Base-by-base conservation (phyloP, 2,113 vertebrate genomes). In the Dinomys branickii region DNA sequence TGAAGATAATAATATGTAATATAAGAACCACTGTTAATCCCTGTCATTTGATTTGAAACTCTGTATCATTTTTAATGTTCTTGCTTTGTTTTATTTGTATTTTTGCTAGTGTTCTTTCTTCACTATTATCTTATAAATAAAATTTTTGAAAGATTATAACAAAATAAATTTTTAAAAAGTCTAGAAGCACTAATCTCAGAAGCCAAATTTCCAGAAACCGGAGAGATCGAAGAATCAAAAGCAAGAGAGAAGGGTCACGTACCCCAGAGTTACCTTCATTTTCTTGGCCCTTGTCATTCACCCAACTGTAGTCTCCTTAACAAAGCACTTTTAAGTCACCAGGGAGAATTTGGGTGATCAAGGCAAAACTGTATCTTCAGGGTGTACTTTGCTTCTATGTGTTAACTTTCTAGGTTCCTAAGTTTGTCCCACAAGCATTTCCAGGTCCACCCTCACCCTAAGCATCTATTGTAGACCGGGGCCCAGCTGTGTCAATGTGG, bases 121-220 rank as follows among this genome's bases (percentile, higher is more conserved):
- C n/a, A n/a, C n/a, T n/a, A n/a, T n/a, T n/a, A n/a, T n/a, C n/a
- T n/a, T n/a, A n/a, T n/a, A n/a, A n/a, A n/a, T n/a, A n/a, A n/a
- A n/a, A n/a, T n/a, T n/a, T n/a, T n/a, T n/a, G n/a, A n/a, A n/a
- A n/a, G n/a, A n/a, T n/a, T n/a, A n/a, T n/a, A n/a, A n/a, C n/a
- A n/a, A n/a, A n/a, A 50, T 50, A 50, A 50, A 6, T 50, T 50
- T 61, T 61, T 61, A 26, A 61, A 61, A 86, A 80, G 90, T 85
- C 50, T 69, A 69, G 41, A 94, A 58, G 28, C 24, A 75, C 17
- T 20, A n/a, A 28, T 69, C 73, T 56, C 44, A 87, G 38, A 92
- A 92, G 63, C 17, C 56, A 80, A 33, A 41, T 92, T 80, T 94
- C 30, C 56, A 94, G 77, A 96, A 90, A 67, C 67, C 85, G 80